phyloP scores from a whole-genome alignment of 2,888 invertebrate species.

The Calameuta pallipes region DNA sequence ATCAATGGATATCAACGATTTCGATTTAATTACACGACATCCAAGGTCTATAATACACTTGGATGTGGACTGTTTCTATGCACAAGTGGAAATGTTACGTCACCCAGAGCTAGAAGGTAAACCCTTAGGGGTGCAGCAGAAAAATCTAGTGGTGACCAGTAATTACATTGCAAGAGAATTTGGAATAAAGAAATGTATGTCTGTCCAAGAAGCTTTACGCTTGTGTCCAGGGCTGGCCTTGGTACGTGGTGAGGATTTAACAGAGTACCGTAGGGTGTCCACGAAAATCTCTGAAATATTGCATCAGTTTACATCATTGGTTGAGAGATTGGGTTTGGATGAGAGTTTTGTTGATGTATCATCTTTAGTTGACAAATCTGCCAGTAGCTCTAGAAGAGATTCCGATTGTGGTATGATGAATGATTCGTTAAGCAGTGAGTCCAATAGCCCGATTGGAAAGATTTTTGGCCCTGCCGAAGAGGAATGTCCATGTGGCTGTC shows the following conservation, averaged over 20 bases:
- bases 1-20: constrained; percentile 57
- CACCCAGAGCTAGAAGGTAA: constrained; percentile 75
- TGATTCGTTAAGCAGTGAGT: constrained; percentile 32
- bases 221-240: constrained; percentile 81
- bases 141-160: constrained; percentile 85
- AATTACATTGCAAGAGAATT: constrained; percentile 83
- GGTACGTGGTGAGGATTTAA: constrained; percentile 86
- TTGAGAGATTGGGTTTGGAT: constrained; percentile 87
- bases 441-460: constrained; percentile 69
- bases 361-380: constrained; percentile 71
- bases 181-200: constrained; percentile 84
- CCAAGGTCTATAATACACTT: constrained; percentile 80
- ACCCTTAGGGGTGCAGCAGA: constrained; percentile 86
- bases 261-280: constrained; percentile 83
- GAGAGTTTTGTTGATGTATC: constrained; percentile 88
- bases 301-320: constrained; percentile 77
- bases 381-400: constrained; percentile 34
- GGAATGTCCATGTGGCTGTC: constrained; percentile 82
- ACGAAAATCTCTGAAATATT: constrained; percentile 79
- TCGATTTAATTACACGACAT: constrained; percentile 66
- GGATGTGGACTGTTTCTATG: constrained; percentile 88
- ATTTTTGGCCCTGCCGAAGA: constrained; percentile 70
- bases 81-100: constrained; percentile 85
- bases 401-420: constrained; percentile 31
- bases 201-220: constrained; percentile 78